A percentile compares a stretch with the other conserved stretches of the same genome.
phyloP scores from a whole-genome alignment of 2,113 vertebrate genomes.

The Aldabrachelys gigantea region DNA sequence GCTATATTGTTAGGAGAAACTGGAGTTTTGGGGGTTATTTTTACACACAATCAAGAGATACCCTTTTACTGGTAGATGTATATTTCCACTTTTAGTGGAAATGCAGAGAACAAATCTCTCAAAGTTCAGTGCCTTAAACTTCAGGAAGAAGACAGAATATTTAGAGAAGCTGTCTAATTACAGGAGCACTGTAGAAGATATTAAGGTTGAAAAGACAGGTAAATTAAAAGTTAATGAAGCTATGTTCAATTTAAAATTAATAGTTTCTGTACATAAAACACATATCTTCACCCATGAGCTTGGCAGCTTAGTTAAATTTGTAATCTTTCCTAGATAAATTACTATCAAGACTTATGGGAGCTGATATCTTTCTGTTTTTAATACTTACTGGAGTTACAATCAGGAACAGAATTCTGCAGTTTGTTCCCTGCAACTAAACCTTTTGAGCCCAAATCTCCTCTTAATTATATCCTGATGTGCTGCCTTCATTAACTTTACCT shows the following conservation, averaged over 20 bases:
- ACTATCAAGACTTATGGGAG: background rate
- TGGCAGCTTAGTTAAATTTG: background rate
- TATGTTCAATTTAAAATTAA: background rate
- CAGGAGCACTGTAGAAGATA: background rate
- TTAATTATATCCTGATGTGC: background rate
- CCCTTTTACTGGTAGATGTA: background rate
- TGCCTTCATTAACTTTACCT: background rate
- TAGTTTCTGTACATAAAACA: background rate
- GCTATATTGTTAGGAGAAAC: background rate
- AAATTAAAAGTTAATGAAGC: background rate
- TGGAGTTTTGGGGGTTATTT: background rate
- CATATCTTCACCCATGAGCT: background rate
- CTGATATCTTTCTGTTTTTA: background rate
- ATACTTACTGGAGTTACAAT: background rate
- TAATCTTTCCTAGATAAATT: background rate
- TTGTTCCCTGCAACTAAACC: background rate
- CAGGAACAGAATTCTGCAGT: background rate
- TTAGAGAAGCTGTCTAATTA: background rate
- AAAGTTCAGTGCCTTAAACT: background rate
- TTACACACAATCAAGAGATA: background rate
- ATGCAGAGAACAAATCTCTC: background rate
- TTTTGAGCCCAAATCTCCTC: background rate
- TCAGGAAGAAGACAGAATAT: background rate
- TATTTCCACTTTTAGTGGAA: background rate
- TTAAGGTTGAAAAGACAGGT: background rate